phyloP scores from a whole-genome alignment of 2,888 invertebrate genomes.

The Actias luna region DNA sequence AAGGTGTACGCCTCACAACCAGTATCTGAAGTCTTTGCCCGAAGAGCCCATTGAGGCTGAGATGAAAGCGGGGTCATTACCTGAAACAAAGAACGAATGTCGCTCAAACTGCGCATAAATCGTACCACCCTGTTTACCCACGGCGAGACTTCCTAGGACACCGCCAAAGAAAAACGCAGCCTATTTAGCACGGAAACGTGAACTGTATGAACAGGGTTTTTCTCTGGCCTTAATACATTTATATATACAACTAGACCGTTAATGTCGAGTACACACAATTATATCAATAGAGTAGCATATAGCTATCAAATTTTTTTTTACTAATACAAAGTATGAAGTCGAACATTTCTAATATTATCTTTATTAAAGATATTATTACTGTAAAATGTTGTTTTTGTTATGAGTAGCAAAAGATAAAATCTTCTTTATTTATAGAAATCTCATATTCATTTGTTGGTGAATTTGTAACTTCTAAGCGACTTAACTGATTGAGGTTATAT shows the following conservation, averaged over 20 bases:
- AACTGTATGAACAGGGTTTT: conserved; percentile 56
- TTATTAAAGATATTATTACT: no score
- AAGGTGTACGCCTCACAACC: conserved; percentile 26
- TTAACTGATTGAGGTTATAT: no score
- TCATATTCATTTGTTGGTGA: no score
- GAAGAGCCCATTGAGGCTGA: conserved; percentile 64
- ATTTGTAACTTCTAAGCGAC: no score
- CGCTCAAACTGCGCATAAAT: conserved; percentile 78
- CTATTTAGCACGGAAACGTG: conserved; percentile 55
- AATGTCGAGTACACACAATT: background rate
- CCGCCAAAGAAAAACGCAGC: conserved; percentile 74
- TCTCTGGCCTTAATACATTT: conserved; percentile 50
- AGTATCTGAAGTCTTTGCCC: conserved; percentile 69
- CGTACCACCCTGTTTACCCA: conserved; percentile 74
- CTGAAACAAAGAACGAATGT: conserved; percentile 77
- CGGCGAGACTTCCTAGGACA: conserved; percentile 65
- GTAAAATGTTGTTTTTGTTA: no score
- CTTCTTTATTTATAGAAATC: no score
- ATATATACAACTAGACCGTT: conserved; percentile 22
- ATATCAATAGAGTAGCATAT: no score
- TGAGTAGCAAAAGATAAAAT: no score
- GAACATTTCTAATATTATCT: no score
- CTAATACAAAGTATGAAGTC: no score
- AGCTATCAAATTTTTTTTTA: no score
- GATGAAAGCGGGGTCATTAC: conserved; percentile 81